Evolutionary conservation across 2,113 vertebrate genomes (phyloP), one percentile per base, ranked within the genome.

Genomic region (Mustela lutreola): DNA sequence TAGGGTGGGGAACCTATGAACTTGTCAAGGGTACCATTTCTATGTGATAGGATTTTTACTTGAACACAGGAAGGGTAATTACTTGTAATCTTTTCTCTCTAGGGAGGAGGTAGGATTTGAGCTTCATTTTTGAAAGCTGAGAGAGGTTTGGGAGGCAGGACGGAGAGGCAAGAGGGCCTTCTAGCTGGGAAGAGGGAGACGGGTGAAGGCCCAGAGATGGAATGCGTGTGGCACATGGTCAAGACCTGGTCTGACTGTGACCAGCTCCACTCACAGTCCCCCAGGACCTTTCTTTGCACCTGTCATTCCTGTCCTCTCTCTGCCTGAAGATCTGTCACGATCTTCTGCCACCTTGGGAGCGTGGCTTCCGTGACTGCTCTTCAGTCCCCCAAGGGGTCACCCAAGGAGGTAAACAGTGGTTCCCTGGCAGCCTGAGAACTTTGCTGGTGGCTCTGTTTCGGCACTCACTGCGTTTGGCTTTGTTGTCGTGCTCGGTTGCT

Each of bases 61-160:
- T 62, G 82, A 91, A 97, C n/a, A 28, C 48, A 53, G 56, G 36
- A 73, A 82, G 91, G 16, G 36, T 82, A 18, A 50, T 80, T 53
- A 67, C 19, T 33, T 83, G 56, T 31, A 60, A 26, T 89, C 67
- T 42, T 91, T 14, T n/a, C 0, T 79, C 33, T 67, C 53, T 36
- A 0, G 76, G 73, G 50, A 86, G 33, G 42, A 95, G 28, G 18
- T 50, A n/a, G 75, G 7, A 89, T 48, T 91, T 78, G 76, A 58
- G 56, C 48, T 78, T 76, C 36, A 67, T 7, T 53, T 94, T 50
- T 62, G 8, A 63, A 94, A 82, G 48, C 76, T 45, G 53, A 79
- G 16, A 79, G 42, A 50, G 10, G 33, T 83, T 36, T 67, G 89
- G 62, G 56, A 80, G 53, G 11, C 14, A 18, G 26, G 33, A 21